These are phyloP conservation scores for Zaprionus africanus DNA, from an alignment of 1,140 invertebrate genomes.

Conservation along the genomic window DNA sequence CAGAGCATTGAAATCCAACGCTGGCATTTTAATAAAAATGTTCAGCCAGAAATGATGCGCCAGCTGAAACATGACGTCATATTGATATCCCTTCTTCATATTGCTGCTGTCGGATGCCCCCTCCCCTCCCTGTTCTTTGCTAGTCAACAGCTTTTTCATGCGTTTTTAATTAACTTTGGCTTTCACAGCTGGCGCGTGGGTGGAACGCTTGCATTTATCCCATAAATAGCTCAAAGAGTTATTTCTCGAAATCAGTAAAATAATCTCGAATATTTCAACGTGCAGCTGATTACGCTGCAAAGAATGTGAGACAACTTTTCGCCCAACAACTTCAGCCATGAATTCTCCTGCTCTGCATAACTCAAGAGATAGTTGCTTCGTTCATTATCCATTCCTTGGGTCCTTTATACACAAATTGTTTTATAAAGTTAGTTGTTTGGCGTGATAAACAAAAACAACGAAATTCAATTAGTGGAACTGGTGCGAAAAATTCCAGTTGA, in stretches of 20 bases:
- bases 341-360: not conserved
- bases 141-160: slow-evolving; percentile 4
- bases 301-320: not conserved
- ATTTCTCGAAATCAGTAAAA: not conserved
- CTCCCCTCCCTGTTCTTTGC: not conserved
- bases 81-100: slow-evolving; percentile 40
- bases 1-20: slow-evolving; percentile 43
- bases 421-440: not conserved
- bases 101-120: not conserved
- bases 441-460: not conserved
- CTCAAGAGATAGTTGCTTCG: not conserved
- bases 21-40: slow-evolving; percentile 69
- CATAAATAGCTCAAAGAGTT: slow-evolving; percentile 17
- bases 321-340: not conserved
- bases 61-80: slow-evolving; percentile 50
- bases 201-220: not conserved
- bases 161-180: slow-evolving; percentile 5
- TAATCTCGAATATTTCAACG: not conserved
- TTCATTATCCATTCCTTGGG: not conserved
- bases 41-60: slow-evolving; percentile 47
- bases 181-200: not conserved
- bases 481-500: not conserved
- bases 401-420: not conserved
- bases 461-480: not conserved
- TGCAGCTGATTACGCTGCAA: slow-evolving; percentile 8